phyloP scores from a whole-genome alignment of 2,797 vertebrate species.

The Myotis vivesi region DNA sequence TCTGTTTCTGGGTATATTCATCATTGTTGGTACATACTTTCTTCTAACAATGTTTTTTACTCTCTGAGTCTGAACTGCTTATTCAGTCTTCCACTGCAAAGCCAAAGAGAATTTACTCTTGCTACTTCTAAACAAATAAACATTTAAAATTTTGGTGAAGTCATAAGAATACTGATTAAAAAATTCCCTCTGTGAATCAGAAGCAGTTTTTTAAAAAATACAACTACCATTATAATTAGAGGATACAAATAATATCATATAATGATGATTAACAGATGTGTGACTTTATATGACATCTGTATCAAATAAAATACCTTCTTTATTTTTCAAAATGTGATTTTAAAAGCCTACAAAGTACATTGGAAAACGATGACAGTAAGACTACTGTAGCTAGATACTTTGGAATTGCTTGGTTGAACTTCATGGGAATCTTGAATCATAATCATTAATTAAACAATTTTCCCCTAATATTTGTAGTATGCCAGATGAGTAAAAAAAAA shows the following conservation, averaged over 20 bases:
- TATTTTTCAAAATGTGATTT: slow-evolving; percentile 53
- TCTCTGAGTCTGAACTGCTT: slow-evolving; percentile 18
- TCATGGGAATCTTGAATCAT: neutral
- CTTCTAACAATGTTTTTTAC: slow-evolving; percentile 38
- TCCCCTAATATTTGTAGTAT: neutral
- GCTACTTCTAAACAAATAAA: slow-evolving; percentile 45
- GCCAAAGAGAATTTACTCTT: slow-evolving; percentile 32
- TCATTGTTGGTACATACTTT: neutral
- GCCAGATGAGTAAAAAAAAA: neutral
- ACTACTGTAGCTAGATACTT: neutral
- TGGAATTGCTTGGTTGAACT: neutral
- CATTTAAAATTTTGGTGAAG: slow-evolving; percentile 18
- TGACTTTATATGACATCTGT: neutral
- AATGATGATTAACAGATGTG: neutral
- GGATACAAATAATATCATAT: neutral
- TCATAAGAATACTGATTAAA: slow-evolving; percentile 15
- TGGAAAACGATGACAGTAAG: neutral
- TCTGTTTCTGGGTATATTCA: neutral
- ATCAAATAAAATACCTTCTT: neutral
- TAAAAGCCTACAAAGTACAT: neutral
- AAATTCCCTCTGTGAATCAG: neutral
- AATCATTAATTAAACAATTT: neutral
- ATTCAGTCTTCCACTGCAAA: slow-evolving; percentile 33
- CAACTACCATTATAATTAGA: neutral
- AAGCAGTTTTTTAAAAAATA: slow-evolving; percentile 45